phyloP scores from a whole-genome alignment of 2,888 invertebrate species.

The Hirudinaria manillensis region DNA sequence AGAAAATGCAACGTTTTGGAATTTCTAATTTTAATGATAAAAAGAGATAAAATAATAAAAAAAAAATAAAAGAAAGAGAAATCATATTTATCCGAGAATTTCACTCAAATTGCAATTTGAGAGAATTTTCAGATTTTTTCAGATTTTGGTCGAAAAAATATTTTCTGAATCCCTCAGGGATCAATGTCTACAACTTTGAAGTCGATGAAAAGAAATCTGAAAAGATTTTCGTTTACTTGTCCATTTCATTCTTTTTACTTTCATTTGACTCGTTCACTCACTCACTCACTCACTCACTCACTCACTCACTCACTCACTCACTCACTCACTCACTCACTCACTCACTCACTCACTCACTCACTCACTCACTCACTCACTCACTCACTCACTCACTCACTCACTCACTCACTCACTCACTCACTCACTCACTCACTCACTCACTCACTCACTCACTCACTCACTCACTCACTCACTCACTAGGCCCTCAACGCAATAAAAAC shows the following conservation, averaged over 20 bases:
- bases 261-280: constrained; percentile 20
- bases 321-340: constrained; percentile 34
- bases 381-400: constrained; percentile 34
- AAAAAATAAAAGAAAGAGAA: too few species aligned
- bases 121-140: too few species aligned
- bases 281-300: constrained; percentile 35
- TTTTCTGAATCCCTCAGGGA: neutral
- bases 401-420: constrained; percentile 34
- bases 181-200: constrained; percentile 1
- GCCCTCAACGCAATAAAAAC: neutral
- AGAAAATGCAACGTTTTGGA: too few species aligned
- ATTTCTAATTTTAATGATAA: too few species aligned
- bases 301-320: constrained; percentile 35
- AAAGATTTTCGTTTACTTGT: too few species aligned
- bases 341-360: constrained; percentile 35
- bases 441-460: constrained; percentile 28
- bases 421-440: constrained; percentile 31
- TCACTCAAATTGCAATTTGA: neutral
- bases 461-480: constrained; percentile 24
- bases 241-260: too few species aligned
- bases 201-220: too few species aligned
- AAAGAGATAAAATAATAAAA: too few species aligned
- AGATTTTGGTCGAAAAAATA: neutral
- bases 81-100: too few species aligned
- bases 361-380: constrained; percentile 33